Percentiles rank a stretch among this genome's conserved stretches.
phyloP scores from a whole-genome alignment of 2,113 vertebrate genomes.

The Carollia perspicillata region DNA sequence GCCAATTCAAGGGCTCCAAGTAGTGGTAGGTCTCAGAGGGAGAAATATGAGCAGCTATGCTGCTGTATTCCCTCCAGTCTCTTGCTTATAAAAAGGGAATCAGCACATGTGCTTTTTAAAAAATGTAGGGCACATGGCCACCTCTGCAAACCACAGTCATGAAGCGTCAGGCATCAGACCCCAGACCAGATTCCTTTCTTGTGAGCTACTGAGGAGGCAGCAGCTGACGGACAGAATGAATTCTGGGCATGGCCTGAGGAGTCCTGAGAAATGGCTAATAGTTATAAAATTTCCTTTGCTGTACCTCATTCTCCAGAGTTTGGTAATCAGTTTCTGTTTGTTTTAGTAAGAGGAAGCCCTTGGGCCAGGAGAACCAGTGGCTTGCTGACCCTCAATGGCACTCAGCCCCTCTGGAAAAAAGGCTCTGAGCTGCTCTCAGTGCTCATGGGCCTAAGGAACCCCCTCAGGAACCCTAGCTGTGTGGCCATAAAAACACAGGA shows the following conservation, averaged over 20 bases:
- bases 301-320: not conserved
- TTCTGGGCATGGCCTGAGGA: too few species aligned
- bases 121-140: fast-evolving
- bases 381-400: not conserved
- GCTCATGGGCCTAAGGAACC: not conserved
- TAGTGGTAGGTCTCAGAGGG: not conserved
- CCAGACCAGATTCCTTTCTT: not conserved
- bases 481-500: not conserved
- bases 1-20: not conserved
- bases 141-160: not conserved
- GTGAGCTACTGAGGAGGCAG: fast-evolving
- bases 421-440: not conserved
- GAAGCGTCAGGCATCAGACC: not conserved
- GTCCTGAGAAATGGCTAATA: not conserved
- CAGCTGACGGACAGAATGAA: not conserved
- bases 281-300: not conserved
- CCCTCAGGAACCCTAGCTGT: not conserved
- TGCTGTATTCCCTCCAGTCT: fast-evolving
- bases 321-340: not conserved
- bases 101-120: fast-evolving
- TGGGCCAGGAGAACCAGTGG: not conserved
- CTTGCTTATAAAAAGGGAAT: fast-evolving
- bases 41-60: not conserved
- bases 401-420: not conserved
- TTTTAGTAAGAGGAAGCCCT: not conserved